Conservation (phyloP, 64 coral and sea anemone genomes). For the Dendronephthya gigantea region DNA sequence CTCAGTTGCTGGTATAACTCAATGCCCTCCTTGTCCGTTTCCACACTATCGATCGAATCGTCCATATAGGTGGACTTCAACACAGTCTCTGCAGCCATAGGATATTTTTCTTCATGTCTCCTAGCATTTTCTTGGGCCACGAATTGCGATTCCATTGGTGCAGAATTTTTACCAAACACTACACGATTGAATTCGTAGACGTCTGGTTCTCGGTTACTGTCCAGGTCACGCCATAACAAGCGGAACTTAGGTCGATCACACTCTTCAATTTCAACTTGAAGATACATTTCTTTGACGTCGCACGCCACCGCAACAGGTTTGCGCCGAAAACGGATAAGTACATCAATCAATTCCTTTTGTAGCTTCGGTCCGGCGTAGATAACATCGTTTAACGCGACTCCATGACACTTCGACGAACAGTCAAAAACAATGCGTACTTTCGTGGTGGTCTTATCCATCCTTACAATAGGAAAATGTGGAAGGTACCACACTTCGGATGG, state of each 20-base stretch:
- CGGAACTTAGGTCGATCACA: background rate
- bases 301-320: background rate
- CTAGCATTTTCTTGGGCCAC: slow-evolving; percentile 9
- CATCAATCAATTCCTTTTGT: background rate
- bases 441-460: slow-evolving; percentile 35
- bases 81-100: background rate
- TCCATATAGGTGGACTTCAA: slow-evolving; percentile 6
- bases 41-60: background rate
- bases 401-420: slow-evolving; percentile 25
- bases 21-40: background rate
- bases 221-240: background rate
- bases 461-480: slow-evolving; percentile 44
- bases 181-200: background rate
- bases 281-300: background rate
- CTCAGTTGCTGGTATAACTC: background rate
- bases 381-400: slow-evolving; percentile 5
- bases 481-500: slow-evolving; percentile 24
- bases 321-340: background rate
- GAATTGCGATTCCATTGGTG: background rate
- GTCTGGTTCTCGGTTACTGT: background rate
- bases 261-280: background rate
- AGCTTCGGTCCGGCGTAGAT: background rate
- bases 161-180: background rate
- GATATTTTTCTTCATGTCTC: background rate
- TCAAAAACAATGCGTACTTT: slow-evolving; percentile 36